phyloP scores from a whole-genome alignment of 2,797 vertebrate species.

The Fundulus diaphanus region DNA sequence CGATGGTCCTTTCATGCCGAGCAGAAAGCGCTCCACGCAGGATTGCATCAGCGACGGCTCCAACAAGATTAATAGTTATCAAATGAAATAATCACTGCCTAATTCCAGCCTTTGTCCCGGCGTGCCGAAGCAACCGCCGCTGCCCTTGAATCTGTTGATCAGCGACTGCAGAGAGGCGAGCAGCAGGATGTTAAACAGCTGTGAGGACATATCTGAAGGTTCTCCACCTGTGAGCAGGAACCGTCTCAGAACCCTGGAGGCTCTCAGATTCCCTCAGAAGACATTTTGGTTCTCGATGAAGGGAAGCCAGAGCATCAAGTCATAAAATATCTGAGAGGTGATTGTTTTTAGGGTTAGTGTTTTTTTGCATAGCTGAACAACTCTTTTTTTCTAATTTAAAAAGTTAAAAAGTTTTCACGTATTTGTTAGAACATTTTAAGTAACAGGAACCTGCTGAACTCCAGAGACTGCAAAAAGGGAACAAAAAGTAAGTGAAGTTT shows the following conservation, averaged over 20 bases:
- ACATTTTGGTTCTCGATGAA: not conserved
- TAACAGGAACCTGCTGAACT: not conserved
- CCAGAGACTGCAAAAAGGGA: not conserved
- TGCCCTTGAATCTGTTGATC: constrained; percentile 27
- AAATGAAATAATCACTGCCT: constrained; percentile 57
- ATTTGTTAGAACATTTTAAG: not conserved
- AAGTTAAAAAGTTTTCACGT: not conserved
- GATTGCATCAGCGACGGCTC: constrained; percentile 51
- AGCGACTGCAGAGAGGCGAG: constrained; percentile 12
- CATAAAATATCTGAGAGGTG: too few relatives aligned
- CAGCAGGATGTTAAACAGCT: not conserved
- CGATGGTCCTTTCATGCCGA: constrained; percentile 60
- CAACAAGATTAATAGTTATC: constrained; percentile 59
- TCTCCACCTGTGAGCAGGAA: not conserved
- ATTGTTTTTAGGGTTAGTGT: not conserved
- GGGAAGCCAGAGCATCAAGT: too few relatives aligned
- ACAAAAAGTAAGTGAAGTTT: too few relatives aligned
- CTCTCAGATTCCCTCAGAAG: not conserved
- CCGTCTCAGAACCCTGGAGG: not conserved
- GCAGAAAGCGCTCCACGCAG: constrained; percentile 36
- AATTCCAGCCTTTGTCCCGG: constrained; percentile 56
- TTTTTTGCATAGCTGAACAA: not conserved
- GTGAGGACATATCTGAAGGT: not conserved
- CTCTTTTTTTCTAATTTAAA: not conserved
- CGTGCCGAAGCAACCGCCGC: constrained; percentile 13